Base-by-base conservation (phyloP, 2,797 vertebrate genomes). In the Avahi laniger region DNA sequence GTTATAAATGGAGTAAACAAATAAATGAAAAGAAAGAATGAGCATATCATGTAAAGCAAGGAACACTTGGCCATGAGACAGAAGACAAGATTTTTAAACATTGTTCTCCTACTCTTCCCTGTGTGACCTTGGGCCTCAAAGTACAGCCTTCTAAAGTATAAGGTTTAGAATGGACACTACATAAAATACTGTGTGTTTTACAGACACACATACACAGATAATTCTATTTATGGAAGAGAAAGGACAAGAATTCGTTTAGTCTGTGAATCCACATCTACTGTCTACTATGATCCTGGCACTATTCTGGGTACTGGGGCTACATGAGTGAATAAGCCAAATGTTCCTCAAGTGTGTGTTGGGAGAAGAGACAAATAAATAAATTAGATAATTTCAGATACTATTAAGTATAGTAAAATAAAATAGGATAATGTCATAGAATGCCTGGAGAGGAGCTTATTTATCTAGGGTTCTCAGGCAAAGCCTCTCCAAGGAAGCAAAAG, bases 341-440 rank as follows among this genome's bases (percentile, higher is more conserved):
- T 63, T 85, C 30, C 43, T 89, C 59, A 91, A 54, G 14, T 48
- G n/a, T 33, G 5, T 88, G 38, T 4, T 95, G n/a, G 79, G 50
- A 96, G 52, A 70, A 70, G 12, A 90, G 33, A 79, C 5, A 81
- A 54, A 89, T 70, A 80, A 84, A 81, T 70, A 80, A 18, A 76
- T 84, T n/a, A 61, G 14, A 82, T 80, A 41, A 83, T 67, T 93
- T 91, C 18, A 97, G 28, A 61, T 61, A 93, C 26, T 65, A 35
- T n/a, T 48, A 82, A 65, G 6, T 38, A 84, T 46, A 94, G 82
- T 48, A 69, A 65, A 86, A 95, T 24, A 63, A 76, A 85, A 57
- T 50, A 80, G 28, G n/a, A 26, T 84, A 43, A 48, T 91, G 24
- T 46, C 57, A 83, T 1, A 79, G 57, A 83, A 89, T 70, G 63